Evolutionary conservation across 2,888 invertebrate species (phyloP), one percentile per base, ranked within the genome.

Genomic region (Liopterus haemorrhoidalis): DNA sequence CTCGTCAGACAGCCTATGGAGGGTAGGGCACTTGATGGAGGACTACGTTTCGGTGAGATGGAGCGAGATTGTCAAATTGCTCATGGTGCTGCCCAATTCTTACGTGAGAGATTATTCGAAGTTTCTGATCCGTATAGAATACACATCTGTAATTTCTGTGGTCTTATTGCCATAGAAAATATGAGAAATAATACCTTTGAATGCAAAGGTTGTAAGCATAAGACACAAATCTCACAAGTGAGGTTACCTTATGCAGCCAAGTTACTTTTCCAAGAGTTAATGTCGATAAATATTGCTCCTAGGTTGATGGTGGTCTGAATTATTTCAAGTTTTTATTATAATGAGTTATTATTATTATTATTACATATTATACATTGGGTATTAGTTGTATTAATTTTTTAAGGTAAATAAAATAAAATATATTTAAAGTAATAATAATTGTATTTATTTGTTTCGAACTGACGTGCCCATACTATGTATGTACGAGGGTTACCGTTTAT

Each of bases 41-140:
- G 99, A 46, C 72, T 99, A 51, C 96, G 99, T 75, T 99, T 99
- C 65, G 99, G 99, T 50, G 99, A 99, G 71, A 99, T 99, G 99
- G 99, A 99, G 71, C 90, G 99, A 28, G 99, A 99, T 80, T 99
- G 99, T 73, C 97, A 99, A 72, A 99, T 99, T 59, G 91, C 97
- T 49, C 97, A 99, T 64, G 97, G 99, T 28, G 96, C 97, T 1
- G 90, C 92, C 0, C 93, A 94, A 66, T 94, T 99, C 66, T 72
- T 99, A 33, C 76, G 96, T 21, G 99, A 99, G 69, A 81, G 99
- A 54, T 73, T 99, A 19, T 99, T 99, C 64, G 97, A 99, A 73
- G 96, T 96, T 0, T 97, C 97, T 1, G 99, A 99, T 75, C 97
- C 99, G 0, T 99, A 99, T 68, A 79, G 95, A 57, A 93, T 97